These are phyloP conservation scores for Andrena fulva DNA, from an alignment of 2,888 invertebrate genomes.

Conservation along the genomic window DNA sequence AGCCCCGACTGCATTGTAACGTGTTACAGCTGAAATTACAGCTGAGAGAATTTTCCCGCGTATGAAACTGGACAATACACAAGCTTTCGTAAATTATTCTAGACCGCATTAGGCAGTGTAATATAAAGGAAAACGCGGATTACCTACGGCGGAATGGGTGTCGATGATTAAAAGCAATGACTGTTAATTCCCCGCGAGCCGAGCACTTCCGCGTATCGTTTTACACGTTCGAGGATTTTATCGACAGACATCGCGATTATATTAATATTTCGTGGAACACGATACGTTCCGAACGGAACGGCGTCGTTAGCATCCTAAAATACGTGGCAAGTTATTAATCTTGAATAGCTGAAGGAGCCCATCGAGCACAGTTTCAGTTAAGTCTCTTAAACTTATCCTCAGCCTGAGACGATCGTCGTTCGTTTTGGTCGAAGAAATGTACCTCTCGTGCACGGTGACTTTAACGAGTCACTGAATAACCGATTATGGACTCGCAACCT, in stretches of 20 bases:
- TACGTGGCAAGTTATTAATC: constrained; percentile 31
- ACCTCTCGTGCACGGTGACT: constrained; percentile 3
- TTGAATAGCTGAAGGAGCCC: neutral
- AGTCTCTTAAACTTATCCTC: neutral
- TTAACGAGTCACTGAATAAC: constrained; percentile 25
- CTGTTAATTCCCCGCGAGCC: constrained; percentile 19
- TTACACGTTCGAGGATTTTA: constrained; percentile 30
- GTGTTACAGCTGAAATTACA: neutral
- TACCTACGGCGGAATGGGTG: neutral
- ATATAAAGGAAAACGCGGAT: neutral
- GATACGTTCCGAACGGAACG: constrained; percentile 3
- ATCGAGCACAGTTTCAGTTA: neutral
- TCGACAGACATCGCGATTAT: constrained; percentile 33
- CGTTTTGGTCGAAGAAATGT: neutral
- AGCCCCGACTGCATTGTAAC: neutral
- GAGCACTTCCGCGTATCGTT: constrained; percentile 32
- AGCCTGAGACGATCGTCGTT: neutral
- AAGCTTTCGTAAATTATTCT: neutral
- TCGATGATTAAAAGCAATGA: constrained; percentile 25
- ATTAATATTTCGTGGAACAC: constrained; percentile 47
- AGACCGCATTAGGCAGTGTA: neutral
- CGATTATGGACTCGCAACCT: neutral
- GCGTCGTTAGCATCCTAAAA: constrained; percentile 28
- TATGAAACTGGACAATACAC: no score
- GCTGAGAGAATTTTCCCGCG: neutral